phyloP scores from a whole-genome alignment of 2,888 invertebrate species.

The Deilephila elpenor region DNA sequence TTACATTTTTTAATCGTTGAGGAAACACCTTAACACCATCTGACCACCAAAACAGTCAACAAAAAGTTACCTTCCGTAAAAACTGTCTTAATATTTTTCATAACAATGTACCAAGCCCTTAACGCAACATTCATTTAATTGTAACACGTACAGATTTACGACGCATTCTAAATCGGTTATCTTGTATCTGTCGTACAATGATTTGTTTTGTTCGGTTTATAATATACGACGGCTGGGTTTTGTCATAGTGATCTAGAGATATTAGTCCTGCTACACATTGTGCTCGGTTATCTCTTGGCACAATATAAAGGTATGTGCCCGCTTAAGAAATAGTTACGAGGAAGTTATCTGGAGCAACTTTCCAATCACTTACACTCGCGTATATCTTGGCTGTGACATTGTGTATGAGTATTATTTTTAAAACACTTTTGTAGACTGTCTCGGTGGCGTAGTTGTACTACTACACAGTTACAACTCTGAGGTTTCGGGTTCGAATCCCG shows the following conservation, averaged over 20 bases:
- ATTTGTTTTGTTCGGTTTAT: conserved; percentile 66
- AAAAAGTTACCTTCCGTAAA: background rate
- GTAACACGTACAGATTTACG: conserved; percentile 70
- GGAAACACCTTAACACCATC: too few relatives aligned
- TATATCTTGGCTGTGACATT: background rate
- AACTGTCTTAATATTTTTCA: background rate
- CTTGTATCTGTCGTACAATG: conserved; percentile 65
- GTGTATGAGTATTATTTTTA: too few relatives aligned
- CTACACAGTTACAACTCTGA: too few relatives aligned
- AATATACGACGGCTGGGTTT: conserved; percentile 46
- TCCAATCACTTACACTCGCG: background rate
- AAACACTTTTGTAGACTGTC: too few relatives aligned
- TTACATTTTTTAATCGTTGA: too few relatives aligned
- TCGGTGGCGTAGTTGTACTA: too few relatives aligned
- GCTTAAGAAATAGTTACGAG: conserved; percentile 1
- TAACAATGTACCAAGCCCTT: conserved; percentile 40
- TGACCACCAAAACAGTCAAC: too few relatives aligned
- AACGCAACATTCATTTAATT: conserved; percentile 62
- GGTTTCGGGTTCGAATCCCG: too few relatives aligned
- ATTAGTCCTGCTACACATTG: conserved; percentile 21
- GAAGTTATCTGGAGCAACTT: conserved; percentile 10
- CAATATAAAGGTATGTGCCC: conserved; percentile 2
- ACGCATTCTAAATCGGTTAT: conserved; percentile 67
- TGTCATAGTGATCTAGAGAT: conserved; percentile 28
- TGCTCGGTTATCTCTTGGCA: conserved; percentile 10